A percentile compares a stretch with the other conserved stretches of the same genome.
phyloP scores from a whole-genome alignment of 2,797 vertebrate species.

The Carapus acus region DNA sequence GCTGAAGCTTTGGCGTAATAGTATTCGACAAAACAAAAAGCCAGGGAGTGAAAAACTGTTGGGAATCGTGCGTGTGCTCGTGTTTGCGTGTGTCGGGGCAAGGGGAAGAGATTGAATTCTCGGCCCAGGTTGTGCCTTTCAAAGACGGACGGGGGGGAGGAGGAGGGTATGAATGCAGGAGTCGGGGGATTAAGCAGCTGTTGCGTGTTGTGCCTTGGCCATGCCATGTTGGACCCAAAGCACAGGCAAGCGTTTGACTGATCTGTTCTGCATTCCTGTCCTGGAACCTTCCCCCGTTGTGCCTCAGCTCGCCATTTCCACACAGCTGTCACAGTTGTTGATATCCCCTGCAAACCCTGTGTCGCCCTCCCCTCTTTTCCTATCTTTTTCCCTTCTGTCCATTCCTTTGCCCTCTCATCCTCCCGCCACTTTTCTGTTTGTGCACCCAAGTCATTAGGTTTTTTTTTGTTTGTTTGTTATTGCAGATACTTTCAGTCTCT shows the following conservation, averaged over 20 bases:
- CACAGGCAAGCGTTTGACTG: constrained; percentile 50
- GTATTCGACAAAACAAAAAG: background rate
- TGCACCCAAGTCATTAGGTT: too few relatives aligned
- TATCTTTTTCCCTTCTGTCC: constrained; percentile 22
- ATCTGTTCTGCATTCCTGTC: constrained; percentile 73
- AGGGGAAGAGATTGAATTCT: constrained; percentile 14
- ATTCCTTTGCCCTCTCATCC: background rate
- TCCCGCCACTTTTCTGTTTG: background rate
- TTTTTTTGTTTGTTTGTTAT: background rate
- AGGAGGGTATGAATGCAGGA: constrained; percentile 31
- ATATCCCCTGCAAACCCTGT: constrained; percentile 41
- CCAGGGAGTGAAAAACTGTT: constrained; percentile 4
- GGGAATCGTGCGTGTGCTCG: too few relatives aligned
- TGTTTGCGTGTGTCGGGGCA: background rate
- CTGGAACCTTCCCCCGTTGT: constrained; percentile 57
- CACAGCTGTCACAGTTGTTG: constrained; percentile 71
- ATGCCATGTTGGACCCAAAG: constrained; percentile 41
- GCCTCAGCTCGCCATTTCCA: constrained; percentile 54
- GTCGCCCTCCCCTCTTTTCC: constrained; percentile 19
- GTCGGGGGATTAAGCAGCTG: constrained; percentile 63
- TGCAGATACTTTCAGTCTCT: constrained; percentile 1
- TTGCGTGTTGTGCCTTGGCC: constrained; percentile 40
- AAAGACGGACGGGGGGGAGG: too few relatives aligned
- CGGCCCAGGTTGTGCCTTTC: constrained; percentile 34
- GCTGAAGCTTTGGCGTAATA: background rate